phyloP scores from a whole-genome alignment of 2,888 invertebrate genomes.

The Drosophila cracens region DNA sequence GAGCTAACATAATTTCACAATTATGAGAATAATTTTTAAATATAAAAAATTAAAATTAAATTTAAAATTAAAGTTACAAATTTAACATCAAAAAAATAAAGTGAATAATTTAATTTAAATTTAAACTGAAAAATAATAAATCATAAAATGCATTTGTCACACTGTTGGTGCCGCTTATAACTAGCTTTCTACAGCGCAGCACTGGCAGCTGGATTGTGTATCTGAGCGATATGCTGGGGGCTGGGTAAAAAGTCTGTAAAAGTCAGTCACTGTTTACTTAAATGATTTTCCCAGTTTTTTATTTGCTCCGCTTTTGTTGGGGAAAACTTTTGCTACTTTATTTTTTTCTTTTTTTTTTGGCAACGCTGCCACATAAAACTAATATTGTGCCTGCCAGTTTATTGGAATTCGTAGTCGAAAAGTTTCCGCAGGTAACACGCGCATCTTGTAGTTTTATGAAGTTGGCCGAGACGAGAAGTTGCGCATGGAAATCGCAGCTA shows the following conservation, averaged over 20 bases:
- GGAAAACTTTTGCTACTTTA: conserved; percentile 26
- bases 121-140: not conserved
- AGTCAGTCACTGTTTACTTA: conserved; percentile 78
- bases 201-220: conserved; percentile 22
- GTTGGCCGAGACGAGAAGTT: conserved; percentile 45
- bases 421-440: conserved; percentile 64
- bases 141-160: not conserved
- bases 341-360: conserved; percentile 19
- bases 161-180: not conserved
- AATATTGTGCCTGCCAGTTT: conserved; percentile 73
- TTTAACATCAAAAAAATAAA: not conserved
- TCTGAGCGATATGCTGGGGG: conserved; percentile 22
- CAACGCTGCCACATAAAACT: conserved; percentile 61
- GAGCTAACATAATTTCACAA: not conserved
- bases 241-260: conserved; percentile 60
- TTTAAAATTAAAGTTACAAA: not conserved
- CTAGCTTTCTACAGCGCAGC: conserved; percentile 4
- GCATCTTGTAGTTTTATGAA: conserved; percentile 75
- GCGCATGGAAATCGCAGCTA: conserved; percentile 69
- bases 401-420: conserved; percentile 67
- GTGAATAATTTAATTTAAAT: not conserved
- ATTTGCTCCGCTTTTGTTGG: conserved; percentile 55
- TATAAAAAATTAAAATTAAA: no score
- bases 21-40: not conserved
- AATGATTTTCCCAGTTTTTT: conserved; percentile 72